A percentile compares a stretch with the other conserved stretches of the same genome.
Evolutionary conservation across 1,140 invertebrate species (phyloP).

Genomic region (Zaprionus africanus): DNA sequence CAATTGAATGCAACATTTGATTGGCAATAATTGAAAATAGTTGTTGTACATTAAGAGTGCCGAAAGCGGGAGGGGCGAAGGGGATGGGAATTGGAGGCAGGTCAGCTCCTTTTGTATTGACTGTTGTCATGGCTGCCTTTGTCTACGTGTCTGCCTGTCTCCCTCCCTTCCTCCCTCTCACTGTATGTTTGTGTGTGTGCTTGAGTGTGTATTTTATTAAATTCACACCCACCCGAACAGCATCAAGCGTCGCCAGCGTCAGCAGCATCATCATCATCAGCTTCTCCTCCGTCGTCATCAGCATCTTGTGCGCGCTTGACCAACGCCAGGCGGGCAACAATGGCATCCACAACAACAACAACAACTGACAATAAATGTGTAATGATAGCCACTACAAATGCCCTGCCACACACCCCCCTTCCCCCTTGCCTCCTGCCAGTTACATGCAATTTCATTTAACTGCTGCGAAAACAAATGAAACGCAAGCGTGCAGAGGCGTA

Average conservation of each 20-base stretch:
- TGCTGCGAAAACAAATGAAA: slow-evolving; percentile 79
- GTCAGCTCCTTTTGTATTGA: slow-evolving; percentile 52
- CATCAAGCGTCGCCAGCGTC: slow-evolving; percentile 33
- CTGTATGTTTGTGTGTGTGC: slow-evolving; percentile 11
- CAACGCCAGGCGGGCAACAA: slow-evolving; percentile 36
- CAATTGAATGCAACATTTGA: slow-evolving; percentile 84
- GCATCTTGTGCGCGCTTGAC: slow-evolving; percentile 66
- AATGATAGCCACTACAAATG: slow-evolving; percentile 77
- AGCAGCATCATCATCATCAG: slow-evolving; percentile 43
- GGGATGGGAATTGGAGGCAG: neutral
- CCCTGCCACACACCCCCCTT: neutral
- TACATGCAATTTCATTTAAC: slow-evolving; percentile 81
- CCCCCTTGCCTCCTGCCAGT: neutral
- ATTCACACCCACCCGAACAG: slow-evolving; percentile 71
- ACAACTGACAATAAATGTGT: slow-evolving; percentile 72
- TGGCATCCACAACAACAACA: slow-evolving; percentile 45
- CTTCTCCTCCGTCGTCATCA: slow-evolving; percentile 40
- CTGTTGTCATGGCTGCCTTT: slow-evolving; percentile 74
- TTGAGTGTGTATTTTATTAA: slow-evolving; percentile 70
- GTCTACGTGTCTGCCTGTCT: slow-evolving; percentile 16
- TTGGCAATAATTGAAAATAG: slow-evolving; percentile 84
- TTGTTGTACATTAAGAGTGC: slow-evolving; percentile 76
- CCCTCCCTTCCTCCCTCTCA: neutral
- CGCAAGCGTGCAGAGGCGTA: slow-evolving; percentile 28
- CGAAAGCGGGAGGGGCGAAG: neutral